A percentile compares a stretch with the other conserved stretches of the same genome.
Conservation (phyloP, 2,797 vertebrate species). For the Streptopelia turtur region DNA sequence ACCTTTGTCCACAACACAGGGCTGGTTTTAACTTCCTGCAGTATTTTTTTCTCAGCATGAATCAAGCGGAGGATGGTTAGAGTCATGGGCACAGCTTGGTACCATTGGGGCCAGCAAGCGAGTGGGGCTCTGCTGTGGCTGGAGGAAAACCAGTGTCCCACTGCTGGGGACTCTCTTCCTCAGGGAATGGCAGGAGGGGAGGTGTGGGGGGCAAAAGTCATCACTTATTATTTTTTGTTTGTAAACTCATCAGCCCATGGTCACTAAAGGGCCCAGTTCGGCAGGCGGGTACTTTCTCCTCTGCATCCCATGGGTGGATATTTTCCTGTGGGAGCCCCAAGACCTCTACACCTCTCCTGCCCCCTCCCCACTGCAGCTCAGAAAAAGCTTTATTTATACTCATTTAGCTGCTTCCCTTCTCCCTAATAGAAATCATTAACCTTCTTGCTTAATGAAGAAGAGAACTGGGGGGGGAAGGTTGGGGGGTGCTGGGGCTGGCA, state of each 20-base stretch:
- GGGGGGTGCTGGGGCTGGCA: background rate
- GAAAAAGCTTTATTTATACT: constrained; percentile 64
- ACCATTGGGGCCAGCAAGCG: rapidly evolving
- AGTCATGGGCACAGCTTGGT: rapidly evolving
- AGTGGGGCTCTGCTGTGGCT: background rate
- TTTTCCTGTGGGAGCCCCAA: background rate
- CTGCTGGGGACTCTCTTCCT: background rate
- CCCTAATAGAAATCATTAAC: constrained; percentile 73
- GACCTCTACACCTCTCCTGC: background rate
- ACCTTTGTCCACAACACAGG: background rate
- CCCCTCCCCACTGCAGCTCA: background rate
- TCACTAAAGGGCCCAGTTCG: rapidly evolving
- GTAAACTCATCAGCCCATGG: background rate
- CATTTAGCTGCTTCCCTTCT: constrained; percentile 60
- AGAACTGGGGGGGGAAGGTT: background rate
- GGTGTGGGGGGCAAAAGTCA: rapidly evolving
- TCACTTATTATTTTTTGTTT: background rate
- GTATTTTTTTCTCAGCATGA: rapidly evolving
- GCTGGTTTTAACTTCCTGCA: background rate
- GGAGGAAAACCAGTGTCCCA: background rate
- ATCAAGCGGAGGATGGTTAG: background rate
- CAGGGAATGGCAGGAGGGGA: background rate
- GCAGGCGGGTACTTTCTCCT: rapidly evolving
- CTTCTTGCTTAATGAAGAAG: constrained; percentile 76
- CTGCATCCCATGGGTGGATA: too few species aligned